A percentile compares a stretch with the other conserved stretches of the same genome.
phyloP scores from a whole-genome alignment of 2,797 vertebrate species.

The Eulemur mongoz region DNA sequence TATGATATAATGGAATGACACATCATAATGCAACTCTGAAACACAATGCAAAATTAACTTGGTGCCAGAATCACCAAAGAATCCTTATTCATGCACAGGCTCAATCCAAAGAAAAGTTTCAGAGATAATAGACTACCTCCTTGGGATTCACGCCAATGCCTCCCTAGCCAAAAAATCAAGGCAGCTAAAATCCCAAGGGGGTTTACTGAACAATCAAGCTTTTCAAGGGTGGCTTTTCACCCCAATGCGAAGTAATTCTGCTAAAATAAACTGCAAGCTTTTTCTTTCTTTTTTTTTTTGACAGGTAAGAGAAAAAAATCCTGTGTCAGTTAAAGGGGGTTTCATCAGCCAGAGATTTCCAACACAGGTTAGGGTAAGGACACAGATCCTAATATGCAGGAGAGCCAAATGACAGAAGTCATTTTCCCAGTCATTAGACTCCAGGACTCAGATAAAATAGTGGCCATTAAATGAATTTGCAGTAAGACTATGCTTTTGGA shows the following conservation, averaged over 20 bases:
- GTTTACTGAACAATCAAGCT: conserved; percentile 45
- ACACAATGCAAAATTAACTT: background rate
- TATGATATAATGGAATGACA: background rate
- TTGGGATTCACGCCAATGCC: conserved; percentile 29
- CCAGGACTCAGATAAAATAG: conserved; percentile 36
- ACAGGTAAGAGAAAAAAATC: conserved; percentile 54
- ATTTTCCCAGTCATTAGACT: background rate
- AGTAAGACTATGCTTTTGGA: background rate
- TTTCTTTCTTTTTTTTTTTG: background rate
- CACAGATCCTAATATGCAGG: background rate
- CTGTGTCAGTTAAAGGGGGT: background rate
- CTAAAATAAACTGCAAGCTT: conserved; percentile 39
- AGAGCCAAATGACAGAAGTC: background rate
- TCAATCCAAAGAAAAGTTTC: background rate
- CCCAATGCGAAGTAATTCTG: background rate
- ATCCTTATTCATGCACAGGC: conserved; percentile 13
- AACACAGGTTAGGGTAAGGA: conserved; percentile 52
- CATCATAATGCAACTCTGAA: background rate
- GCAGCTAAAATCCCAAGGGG: conserved; percentile 41
- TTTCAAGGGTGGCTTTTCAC: conserved; percentile 37
- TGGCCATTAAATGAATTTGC: background rate
- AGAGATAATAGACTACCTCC: conserved; percentile 38
- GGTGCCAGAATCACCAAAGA: background rate
- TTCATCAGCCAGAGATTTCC: background rate
- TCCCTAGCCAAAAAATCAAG: conserved; percentile 59